Evolutionary conservation across 1,140 invertebrate genomes (phyloP).

Genomic region (Habropoda laboriosa): DNA sequence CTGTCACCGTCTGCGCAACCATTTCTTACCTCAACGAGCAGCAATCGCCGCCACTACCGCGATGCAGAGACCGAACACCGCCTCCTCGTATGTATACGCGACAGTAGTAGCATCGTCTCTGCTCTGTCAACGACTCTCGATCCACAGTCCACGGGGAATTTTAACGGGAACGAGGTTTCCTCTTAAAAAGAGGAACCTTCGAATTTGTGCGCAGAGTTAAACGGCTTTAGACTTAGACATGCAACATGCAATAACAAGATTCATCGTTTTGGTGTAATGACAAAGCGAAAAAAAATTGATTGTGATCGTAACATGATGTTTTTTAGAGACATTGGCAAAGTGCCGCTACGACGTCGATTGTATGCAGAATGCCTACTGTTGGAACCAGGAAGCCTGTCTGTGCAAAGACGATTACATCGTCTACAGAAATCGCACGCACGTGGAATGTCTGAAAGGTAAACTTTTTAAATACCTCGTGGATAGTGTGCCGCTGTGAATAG

Average conservation of each 20-base stretch:
- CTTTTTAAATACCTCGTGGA: neutral
- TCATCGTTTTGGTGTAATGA: neutral
- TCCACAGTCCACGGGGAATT: too few species aligned
- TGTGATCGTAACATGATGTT: neutral
- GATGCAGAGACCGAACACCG: constrained; percentile 60
- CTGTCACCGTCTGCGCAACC: constrained; percentile 67
- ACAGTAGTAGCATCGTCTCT: too few species aligned
- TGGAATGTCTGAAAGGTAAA: constrained; percentile 70
- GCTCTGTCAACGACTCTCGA: neutral
- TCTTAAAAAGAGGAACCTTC: too few species aligned
- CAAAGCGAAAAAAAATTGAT: neutral
- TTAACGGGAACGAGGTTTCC: too few species aligned
- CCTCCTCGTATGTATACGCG: constrained; percentile 49
- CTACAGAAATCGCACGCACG: constrained; percentile 62
- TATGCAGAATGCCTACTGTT: constrained; percentile 70
- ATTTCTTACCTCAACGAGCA: constrained; percentile 62
- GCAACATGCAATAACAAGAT: too few species aligned
- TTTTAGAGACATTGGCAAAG: constrained; percentile 66
- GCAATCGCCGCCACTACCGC: too few species aligned
- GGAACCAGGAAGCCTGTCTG: constrained; percentile 62
- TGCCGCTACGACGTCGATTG: constrained; percentile 71
- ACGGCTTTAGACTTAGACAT: too few species aligned
- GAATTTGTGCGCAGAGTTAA: neutral
- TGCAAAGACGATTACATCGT: constrained; percentile 68
- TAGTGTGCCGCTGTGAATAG: too few species aligned